Evolutionary conservation across 2,113 vertebrate species (phyloP), one percentile per base, ranked within the genome.

Genomic region (Gadus chalcogrammus): DNA sequence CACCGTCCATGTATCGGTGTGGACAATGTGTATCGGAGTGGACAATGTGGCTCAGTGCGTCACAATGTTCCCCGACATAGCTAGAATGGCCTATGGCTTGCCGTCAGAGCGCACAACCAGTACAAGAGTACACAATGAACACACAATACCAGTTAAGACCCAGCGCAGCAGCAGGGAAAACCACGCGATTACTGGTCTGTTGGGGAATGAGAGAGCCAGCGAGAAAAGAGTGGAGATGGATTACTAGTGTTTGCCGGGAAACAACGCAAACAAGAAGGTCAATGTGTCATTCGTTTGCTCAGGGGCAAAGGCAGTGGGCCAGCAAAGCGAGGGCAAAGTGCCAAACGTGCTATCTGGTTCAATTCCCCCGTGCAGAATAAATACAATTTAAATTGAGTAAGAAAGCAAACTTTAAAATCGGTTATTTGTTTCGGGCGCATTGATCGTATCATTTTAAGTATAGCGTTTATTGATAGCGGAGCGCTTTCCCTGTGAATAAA

Each of bases 261-360:
- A 72, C 79, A 72, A 38, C 18, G 69, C 70, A 67, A 70, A 73
- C 59, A 67, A 73, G 71, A 28, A 69, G 70, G 65, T 76, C 80
- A 74, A 82, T 61, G 69, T 60, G 56, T 59, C 55, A 38, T 68
- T 64, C 53, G 63, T 75, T 60, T 18, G 48, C 15, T 28, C 28
- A 7, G 53, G 27, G 64, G 22, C 17, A 20, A 52, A 38, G 38
- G 15, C 70, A 63, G 64, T 71, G n/a, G n/a, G 53, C 9, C 0
- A 24, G 59, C n/a, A 58, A 35, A 55, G n/a, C 16, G 8, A 27
- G 52, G 24, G 9, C 61, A 60, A 24, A 27, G 15, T 4, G 59
- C 60, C 35, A 20, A 68, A 58, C 59, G 15, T 15, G 22, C 56
- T 65, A 65, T 74, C 55, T 76, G 38, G 65, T 69, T 72, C 31